A percentile compares a stretch with the other conserved stretches of the same genome.
Evolutionary conservation across 1,140 invertebrate species (phyloP).

Genomic region (Apis dorsata): DNA sequence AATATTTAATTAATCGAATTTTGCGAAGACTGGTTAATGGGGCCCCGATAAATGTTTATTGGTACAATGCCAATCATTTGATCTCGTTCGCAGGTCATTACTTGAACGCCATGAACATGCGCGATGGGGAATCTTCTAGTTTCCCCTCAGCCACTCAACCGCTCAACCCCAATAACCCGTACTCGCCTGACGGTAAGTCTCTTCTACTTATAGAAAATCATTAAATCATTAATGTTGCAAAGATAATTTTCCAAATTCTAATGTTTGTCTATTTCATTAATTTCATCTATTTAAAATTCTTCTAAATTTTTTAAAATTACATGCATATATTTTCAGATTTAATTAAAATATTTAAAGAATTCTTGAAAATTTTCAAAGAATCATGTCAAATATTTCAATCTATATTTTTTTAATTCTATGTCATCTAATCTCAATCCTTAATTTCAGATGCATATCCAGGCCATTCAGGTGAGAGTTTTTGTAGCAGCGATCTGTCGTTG

Average conservation of each 20-base stretch:
- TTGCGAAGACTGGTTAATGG: slow-evolving; percentile 66
- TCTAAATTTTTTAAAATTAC: too few relatives aligned
- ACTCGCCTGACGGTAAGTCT: slow-evolving; percentile 91
- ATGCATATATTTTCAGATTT: too few relatives aligned
- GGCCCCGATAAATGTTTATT: slow-evolving; percentile 40
- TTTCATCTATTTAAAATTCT: too few relatives aligned
- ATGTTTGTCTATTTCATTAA: too few relatives aligned
- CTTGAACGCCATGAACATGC: slow-evolving; percentile 81
- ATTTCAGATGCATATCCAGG: slow-evolving; percentile 88
- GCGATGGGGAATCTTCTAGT: slow-evolving; percentile 80
- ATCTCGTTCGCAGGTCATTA: slow-evolving; percentile 80
- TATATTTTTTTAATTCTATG: too few relatives aligned
- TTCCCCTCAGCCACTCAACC: slow-evolving; percentile 88
- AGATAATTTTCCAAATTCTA: too few relatives aligned
- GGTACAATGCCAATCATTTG: slow-evolving; percentile 61
- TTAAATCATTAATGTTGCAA: neutral
- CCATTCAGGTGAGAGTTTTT: slow-evolving; percentile 93
- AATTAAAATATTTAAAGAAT: too few relatives aligned
- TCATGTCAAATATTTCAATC: neutral
- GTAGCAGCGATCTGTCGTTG: slow-evolving; percentile 92
- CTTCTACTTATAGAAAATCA: slow-evolving; percentile 57
- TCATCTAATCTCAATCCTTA: neutral
- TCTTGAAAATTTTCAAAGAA: neutral
- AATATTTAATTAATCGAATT: neutral
- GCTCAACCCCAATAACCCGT: slow-evolving; percentile 92